A percentile compares a stretch with the other conserved stretches of the same genome.
phyloP scores from a whole-genome alignment of 2,888 invertebrate genomes.

The Neoitamus cyanurus region DNA sequence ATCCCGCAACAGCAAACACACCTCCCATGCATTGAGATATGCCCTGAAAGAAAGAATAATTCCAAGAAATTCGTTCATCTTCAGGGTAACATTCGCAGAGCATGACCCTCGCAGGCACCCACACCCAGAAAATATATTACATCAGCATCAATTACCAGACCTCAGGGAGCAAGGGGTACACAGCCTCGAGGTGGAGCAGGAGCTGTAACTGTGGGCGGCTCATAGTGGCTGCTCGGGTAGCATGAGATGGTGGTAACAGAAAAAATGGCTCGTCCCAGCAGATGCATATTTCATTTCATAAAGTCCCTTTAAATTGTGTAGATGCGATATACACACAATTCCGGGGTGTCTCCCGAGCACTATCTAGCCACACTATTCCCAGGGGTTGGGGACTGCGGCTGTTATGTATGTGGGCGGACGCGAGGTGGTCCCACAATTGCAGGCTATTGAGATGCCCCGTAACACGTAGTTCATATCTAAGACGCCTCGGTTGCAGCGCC shows the following conservation, averaged over 20 bases:
- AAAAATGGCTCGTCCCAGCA: neutral
- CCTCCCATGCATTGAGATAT: neutral
- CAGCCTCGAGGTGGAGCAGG: neutral
- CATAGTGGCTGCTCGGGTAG: neutral
- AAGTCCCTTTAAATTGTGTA: slow-evolving; percentile 24
- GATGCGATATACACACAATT: neutral
- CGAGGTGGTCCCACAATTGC: neutral
- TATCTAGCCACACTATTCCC: neutral
- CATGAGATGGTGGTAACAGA: neutral
- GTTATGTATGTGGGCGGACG: neutral
- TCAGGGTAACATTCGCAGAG: slow-evolving; percentile 4
- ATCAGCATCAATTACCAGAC: slow-evolving; percentile 3
- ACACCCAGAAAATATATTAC: slow-evolving; percentile 3
- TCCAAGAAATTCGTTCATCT: slow-evolving; percentile 19
- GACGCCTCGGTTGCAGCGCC: neutral
- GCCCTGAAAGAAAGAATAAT: slow-evolving; percentile 27
- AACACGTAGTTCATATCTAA: slow-evolving; percentile 22
- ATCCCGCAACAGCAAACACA: neutral
- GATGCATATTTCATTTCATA: slow-evolving; percentile 36
- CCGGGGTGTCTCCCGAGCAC: neutral
- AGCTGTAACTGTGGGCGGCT: neutral
- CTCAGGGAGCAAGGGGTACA: neutral
- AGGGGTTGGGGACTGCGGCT: neutral
- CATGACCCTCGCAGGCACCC: neutral
- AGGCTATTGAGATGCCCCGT: slow-evolving; percentile 15